Evolutionary conservation across 2,888 invertebrate species (phyloP), one percentile per base, ranked within the genome.

Genomic region (Oegoconia quadripuncta): DNA sequence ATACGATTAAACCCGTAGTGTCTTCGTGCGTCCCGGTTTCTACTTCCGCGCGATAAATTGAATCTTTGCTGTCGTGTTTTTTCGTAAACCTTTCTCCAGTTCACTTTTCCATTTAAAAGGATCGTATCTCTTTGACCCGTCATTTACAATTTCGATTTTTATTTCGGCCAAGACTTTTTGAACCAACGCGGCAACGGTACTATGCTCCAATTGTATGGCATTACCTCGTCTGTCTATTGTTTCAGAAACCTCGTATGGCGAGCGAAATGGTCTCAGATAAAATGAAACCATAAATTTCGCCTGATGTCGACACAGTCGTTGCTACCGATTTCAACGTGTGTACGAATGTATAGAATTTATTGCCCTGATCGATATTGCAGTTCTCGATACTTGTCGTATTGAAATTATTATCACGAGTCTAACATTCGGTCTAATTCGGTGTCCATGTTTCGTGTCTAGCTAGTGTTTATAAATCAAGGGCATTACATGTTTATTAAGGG

Each of bases 311-410:
- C 68, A 73, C 54, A 58, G 56, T 52, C 42, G 41, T 48, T 55
- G 73, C 74, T 75, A 72, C 77, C 58, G 67, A 65, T 69, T 67
- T 52, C 63, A 67, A 68, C 59, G 53, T 63, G 61, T 68, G 62
- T 65, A 62, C 58, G 59, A 64, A 57, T 60, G 57, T 59, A n/a
- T n/a, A 55, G 53, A 56, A 73, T 67, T 74, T 74, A 73, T 67
- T 59, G 55, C 48, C 51, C 36, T 51, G 50, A 64, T 67, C 59
- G 59, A 63, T 64, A 65, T 61, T 62, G 58, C 61, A 55, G 52
- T 58, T 55, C 44, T 52, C 33, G 40, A 41, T 44, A 37, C 39
- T 37, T 34, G 42, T 48, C 42, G 48, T 60, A 58, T 65, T 61
- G 55, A 61, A 64, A 66, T 64, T 52, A 59, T 47, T 46, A 40